Evolutionary conservation across 2,888 invertebrate genomes (phyloP).

Genomic region (Conops quadrifasciatus): DNA sequence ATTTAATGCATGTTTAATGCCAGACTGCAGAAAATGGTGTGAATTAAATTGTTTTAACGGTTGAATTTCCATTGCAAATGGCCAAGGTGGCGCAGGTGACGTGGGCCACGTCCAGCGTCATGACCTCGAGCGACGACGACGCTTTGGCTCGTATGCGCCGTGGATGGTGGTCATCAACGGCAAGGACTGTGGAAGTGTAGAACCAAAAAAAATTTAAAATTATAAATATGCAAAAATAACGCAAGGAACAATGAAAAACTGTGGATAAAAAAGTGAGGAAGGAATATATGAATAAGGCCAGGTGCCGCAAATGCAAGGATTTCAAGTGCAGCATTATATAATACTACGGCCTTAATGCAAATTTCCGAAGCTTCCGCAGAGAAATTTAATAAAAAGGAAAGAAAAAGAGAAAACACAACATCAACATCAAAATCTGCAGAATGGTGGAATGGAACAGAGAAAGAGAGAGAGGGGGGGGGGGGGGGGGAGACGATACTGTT

Average conservation of each 20-base stretch:
- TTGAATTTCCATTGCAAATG: slow-evolving; percentile 29
- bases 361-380: slow-evolving; percentile 12
- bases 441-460: neutral
- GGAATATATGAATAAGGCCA: slow-evolving; percentile 27
- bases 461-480: neutral
- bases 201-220: neutral
- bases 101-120: slow-evolving; percentile 19
- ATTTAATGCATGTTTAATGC: slow-evolving; percentile 21
- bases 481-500: neutral
- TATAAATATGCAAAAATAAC: slow-evolving; percentile 6
- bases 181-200: neutral
- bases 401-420: neutral
- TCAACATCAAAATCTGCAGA: neutral
- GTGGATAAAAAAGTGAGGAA: neutral
- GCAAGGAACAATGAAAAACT: neutral
- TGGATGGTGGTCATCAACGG: slow-evolving; percentile 1
- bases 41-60: slow-evolving; percentile 29
- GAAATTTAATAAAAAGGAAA: neutral
- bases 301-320: slow-evolving; percentile 19
- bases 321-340: slow-evolving; percentile 30
- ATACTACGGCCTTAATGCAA: slow-evolving; percentile 22
- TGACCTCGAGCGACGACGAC: neutral
- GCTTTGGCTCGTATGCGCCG: neutral
- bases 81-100: neutral
- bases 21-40: slow-evolving; percentile 16